phyloP scores from a whole-genome alignment of 2,888 invertebrate genomes.

The Melieria crassipennis region DNA sequence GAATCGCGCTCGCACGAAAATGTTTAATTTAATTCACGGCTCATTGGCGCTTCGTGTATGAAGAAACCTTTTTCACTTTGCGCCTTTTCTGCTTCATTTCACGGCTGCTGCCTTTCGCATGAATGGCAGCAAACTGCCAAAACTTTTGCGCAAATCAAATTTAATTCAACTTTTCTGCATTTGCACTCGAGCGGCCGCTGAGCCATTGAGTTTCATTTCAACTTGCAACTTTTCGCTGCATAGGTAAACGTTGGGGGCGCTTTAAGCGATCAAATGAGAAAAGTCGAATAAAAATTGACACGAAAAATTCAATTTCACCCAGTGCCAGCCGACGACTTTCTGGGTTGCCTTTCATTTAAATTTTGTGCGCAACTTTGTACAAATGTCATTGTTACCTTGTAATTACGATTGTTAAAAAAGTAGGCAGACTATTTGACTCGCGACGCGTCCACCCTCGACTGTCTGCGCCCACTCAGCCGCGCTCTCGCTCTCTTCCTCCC shows the following conservation, averaged over 20 bases:
- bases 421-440: neutral
- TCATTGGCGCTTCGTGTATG: no score
- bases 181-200: neutral
- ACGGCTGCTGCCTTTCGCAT: no score
- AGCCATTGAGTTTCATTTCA: conserved; percentile 15
- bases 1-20: no score
- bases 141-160: conserved; percentile 26
- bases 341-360: neutral
- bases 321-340: no score
- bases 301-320: neutral
- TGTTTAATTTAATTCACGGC: no score
- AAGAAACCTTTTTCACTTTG: no score
- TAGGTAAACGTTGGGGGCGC: no score
- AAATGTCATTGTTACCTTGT: conserved; percentile 38
- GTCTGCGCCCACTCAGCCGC: neutral
- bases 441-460: neutral
- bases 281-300: no score
- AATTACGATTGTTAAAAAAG: conserved; percentile 37
- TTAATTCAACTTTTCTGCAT: conserved; percentile 15
- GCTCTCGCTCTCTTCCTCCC: neutral
- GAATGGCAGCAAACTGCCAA: conserved; percentile 10
- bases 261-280: no score
- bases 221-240: no score
- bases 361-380: conserved; percentile 30
- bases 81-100: no score